Evolutionary conservation across 2,797 vertebrate species (phyloP), one percentile per base, ranked within the genome.

Genomic region (Cyclopterus lumpus): DNA sequence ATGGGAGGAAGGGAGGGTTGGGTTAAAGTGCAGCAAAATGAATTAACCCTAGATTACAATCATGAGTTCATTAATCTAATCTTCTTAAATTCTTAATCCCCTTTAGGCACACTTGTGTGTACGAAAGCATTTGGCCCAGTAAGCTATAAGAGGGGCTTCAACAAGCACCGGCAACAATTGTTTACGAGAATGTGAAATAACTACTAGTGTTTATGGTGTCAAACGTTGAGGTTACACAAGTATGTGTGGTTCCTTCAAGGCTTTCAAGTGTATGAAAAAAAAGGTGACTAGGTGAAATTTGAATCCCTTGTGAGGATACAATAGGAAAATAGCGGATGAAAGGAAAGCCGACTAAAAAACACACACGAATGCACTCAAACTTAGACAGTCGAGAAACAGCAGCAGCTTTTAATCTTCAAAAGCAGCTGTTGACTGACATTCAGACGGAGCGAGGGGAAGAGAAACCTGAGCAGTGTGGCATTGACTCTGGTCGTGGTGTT

Each of bases 31-130:
- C 79, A 85, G 77, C 75, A 84, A 87, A 87, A 91, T 91, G 73
- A 91, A 91, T 94, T 90, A 92, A 89, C 85, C 89, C 79, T 49
- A 86, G 88, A 92, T 93, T 92, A 89, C 84, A 86, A 92, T 90
- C 90, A 90, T 91, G 89, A 90, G 82, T 93, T 92, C 86, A 89
- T 93, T 91, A 90, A 89, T 88, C 84, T 88, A 91, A 90, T 92
- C 90, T 85, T 2, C 81, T 91, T 91, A 89, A 89, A 90, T 82
- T 79, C 67, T 46, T 89, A 90, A 90, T 91, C 87, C 88, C 79
- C 67, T 85, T 79, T 57, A 82, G 81, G 73, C 85, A 90, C 88
- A 88, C 88, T 88, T 91, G 85, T 91, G 85, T 89, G 81, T 73
- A 81, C 78, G 65, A 88, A 88, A 90, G 77, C 76, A 87, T 89